These are phyloP conservation scores for Prionace glauca DNA, from an alignment of 2,797 vertebrate species.

Conservation along the genomic window DNA sequence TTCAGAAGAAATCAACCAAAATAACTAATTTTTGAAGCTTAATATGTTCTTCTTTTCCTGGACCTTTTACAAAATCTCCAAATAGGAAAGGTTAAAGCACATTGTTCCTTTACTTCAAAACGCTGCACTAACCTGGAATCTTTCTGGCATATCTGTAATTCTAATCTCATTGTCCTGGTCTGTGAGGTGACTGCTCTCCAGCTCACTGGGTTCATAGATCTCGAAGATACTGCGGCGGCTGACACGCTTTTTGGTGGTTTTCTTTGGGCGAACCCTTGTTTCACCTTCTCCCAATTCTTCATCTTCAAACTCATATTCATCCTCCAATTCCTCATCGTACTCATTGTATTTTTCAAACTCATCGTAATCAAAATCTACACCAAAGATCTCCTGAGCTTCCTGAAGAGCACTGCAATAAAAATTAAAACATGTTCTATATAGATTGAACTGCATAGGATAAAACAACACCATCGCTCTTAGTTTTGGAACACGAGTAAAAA, in stretches of 20 bases:
- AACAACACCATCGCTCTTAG: background rate
- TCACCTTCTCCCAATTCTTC: conserved; percentile 84
- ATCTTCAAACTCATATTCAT: conserved; percentile 76
- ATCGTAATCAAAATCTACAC: conserved; percentile 92
- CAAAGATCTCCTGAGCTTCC: conserved; percentile 97
- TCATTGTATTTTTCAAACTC: conserved; percentile 89
- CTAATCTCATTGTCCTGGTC: conserved; percentile 99
- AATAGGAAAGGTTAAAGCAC: background rate
- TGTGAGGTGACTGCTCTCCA: conserved; percentile 96
- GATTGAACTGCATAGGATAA: background rate
- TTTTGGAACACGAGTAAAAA: background rate
- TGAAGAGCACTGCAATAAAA: conserved; percentile 76
- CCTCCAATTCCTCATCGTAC: conserved; percentile 86
- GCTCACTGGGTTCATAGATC: conserved; percentile 94
- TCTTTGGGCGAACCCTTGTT: conserved; percentile 84
- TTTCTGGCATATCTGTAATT: conserved; percentile 91
- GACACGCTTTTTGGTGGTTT: conserved; percentile 85
- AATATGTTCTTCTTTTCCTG: background rate
- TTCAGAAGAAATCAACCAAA: background rate
- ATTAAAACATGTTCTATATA: background rate
- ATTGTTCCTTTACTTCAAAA: background rate
- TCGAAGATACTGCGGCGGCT: conserved; percentile 96
- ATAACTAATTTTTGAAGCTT: background rate
- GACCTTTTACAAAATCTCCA: background rate
- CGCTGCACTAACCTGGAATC: conserved; percentile 79